phyloP scores from a whole-genome alignment of 2,113 vertebrate genomes.

The Dipodomys spectabilis region DNA sequence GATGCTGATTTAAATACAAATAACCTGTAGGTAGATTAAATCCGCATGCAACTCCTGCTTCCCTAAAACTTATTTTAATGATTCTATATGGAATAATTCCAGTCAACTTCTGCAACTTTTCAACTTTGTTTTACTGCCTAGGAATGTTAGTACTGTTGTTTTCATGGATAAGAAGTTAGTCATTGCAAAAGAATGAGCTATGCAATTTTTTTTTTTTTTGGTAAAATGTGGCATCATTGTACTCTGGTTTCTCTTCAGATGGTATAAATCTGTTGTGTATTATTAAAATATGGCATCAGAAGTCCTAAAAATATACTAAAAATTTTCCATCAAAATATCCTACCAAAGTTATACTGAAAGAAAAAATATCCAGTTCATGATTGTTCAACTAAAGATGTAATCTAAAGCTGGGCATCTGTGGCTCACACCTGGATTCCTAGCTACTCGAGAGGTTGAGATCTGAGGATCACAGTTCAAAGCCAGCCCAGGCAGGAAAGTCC shows the following conservation, averaged over 20 bases:
- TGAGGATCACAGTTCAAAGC: too few relatives aligned
- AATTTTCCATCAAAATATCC: conserved; percentile 1
- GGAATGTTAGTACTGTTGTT: not conserved
- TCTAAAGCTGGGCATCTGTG: too few relatives aligned
- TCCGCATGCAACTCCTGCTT: not conserved
- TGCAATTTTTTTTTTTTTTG: not conserved
- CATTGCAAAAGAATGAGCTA: not conserved
- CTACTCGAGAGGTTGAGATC: too few relatives aligned
- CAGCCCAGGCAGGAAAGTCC: too few relatives aligned
- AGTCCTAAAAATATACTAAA: not conserved
- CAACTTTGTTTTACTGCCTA: not conserved
- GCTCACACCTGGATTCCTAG: too few relatives aligned
- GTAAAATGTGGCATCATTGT: not conserved
- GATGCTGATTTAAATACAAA: conserved; percentile 6
- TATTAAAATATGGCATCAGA: not conserved
- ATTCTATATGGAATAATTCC: not conserved
- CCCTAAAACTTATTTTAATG: not conserved
- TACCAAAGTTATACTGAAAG: not conserved
- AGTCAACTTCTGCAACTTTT: not conserved
- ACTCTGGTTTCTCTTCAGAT: too few relatives aligned
- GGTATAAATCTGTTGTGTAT: not conserved
- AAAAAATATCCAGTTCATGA: not conserved
- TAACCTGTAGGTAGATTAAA: not conserved
- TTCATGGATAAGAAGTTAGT: not conserved
- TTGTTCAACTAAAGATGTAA: not conserved